Evolutionary conservation across 2,888 invertebrate species (phyloP), one percentile per base, ranked within the genome.

Genomic region (Drosophila longiperda): DNA sequence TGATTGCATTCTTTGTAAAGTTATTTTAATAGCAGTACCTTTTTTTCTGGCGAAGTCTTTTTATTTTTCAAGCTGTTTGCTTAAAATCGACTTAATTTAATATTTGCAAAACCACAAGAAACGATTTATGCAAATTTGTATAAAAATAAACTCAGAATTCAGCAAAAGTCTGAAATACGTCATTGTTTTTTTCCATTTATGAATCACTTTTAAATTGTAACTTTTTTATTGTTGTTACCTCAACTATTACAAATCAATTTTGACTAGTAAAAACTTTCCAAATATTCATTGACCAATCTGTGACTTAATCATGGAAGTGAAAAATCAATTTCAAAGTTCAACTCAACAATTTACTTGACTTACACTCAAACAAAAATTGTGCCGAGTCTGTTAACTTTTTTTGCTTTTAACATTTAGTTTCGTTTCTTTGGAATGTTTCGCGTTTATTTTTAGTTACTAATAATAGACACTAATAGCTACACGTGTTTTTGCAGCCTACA

Each of bases 351-450:
- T 26, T 36, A 29, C 33, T 36, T 33, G 15, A 6, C 12, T 23
- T 34, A 9, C 36, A 48, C 53, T 64, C 23, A 32, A 42, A 29
- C 12, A 55, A n/a, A n/a, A 55, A 38, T 29, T 55, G 26, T 3
- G 55, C n/a, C 26, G 8, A 12, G 38, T 53, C 49, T 38, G 36
- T 12, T 17, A 38, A 38, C 11, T 11, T 36, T 23, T 23, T 54
- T 54, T 17, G 45, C 23, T 45, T 45, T 45, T 15, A 15, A 45
- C 23, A 23, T 45, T 42, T 12, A 20, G 1, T 20, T 42, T 11
- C 20, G 20, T 11, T 42, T 45, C 15, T 12, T 3, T 26, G 17
- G 7, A 4, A 38, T 26, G 26, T 54, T 38, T 20, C 17, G 40
- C 12, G 29, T 23, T 9, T 33, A 11, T 34, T 33, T 45, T 33